A percentile compares a stretch with the other conserved stretches of the same genome.
Conservation (phyloP, 2,113 vertebrate species). For the Mus musculus region DNA sequence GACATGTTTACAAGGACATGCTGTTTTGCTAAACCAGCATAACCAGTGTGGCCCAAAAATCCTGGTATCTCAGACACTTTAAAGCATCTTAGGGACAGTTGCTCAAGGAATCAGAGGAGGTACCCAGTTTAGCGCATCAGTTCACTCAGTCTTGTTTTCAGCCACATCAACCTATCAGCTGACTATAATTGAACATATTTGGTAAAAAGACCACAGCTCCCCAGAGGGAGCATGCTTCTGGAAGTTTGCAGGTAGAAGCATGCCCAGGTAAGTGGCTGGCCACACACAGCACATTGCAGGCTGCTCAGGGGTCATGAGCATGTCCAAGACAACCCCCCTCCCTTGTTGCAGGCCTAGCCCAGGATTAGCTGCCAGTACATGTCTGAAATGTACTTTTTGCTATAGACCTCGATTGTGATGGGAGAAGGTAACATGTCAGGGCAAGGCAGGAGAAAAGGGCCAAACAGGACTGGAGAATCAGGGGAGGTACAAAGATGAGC, state of each 20-base stretch:
- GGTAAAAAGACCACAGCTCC: slow-evolving; percentile 28
- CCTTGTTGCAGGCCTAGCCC: not conserved
- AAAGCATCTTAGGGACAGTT: not conserved
- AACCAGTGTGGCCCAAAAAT: not conserved
- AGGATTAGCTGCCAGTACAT: not conserved
- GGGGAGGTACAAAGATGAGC: not conserved
- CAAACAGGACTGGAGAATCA: rapidly evolving
- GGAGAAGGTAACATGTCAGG: not conserved
- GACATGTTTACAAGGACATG: not conserved
- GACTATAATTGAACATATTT: not conserved
- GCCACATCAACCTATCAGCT: not conserved
- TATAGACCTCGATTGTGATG: not conserved
- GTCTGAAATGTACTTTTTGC: too few relatives aligned
- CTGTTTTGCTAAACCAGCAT: too few relatives aligned
- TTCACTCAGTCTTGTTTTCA: not conserved
- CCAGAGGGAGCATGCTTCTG: not conserved
- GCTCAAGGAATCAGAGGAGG: not conserved
- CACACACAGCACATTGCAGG: not conserved
- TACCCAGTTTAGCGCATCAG: slow-evolving; percentile 67
- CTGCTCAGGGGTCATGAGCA: too few relatives aligned
- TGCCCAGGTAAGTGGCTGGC: not conserved
- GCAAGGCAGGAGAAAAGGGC: not conserved
- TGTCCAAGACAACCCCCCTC: not conserved
- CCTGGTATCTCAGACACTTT: not conserved
- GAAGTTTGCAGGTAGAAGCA: not conserved